These are phyloP conservation scores for Falcaria lacertinaria DNA, from an alignment of 2,888 invertebrate genomes.

Conservation along the genomic window DNA sequence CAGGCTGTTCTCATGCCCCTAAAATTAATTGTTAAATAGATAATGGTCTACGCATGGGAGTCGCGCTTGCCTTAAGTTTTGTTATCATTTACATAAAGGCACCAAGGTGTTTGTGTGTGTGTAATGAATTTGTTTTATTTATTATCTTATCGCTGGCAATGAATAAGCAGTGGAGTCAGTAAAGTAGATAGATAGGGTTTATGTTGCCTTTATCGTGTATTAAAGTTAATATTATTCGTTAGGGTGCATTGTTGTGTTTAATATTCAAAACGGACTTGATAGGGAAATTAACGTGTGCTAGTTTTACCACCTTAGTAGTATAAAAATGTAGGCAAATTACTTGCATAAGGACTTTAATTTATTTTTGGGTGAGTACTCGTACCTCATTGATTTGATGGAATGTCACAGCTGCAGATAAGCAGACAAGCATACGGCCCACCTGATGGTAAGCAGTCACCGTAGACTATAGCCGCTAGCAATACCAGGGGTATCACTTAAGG, in stretches of 20 bases:
- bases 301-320: no score
- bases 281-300: background rate
- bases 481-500: no score
- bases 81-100: conserved; percentile 43
- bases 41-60: conserved; percentile 38
- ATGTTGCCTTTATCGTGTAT: conserved; percentile 2
- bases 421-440: no score
- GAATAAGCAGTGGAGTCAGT: conserved; percentile 22
- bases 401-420: no score
- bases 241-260: background rate
- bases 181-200: conserved; percentile 1
- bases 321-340: no score
- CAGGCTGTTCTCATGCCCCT: conserved; percentile 31
- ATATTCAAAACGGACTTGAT: background rate
- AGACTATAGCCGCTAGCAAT: no score
- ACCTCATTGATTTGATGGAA: no score
- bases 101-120: conserved; percentile 25
- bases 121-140: conserved; percentile 39
- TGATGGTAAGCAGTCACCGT: no score
- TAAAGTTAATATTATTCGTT: background rate
- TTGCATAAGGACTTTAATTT: no score
- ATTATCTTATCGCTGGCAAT: conserved; percentile 37
- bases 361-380: no score
- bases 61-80: conserved; percentile 39
- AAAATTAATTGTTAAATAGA: conserved; percentile 49